Evolutionary conservation across 2,797 vertebrate genomes (phyloP), one percentile per base, ranked within the genome.

Genomic region (Coendou prehensilis): DNA sequence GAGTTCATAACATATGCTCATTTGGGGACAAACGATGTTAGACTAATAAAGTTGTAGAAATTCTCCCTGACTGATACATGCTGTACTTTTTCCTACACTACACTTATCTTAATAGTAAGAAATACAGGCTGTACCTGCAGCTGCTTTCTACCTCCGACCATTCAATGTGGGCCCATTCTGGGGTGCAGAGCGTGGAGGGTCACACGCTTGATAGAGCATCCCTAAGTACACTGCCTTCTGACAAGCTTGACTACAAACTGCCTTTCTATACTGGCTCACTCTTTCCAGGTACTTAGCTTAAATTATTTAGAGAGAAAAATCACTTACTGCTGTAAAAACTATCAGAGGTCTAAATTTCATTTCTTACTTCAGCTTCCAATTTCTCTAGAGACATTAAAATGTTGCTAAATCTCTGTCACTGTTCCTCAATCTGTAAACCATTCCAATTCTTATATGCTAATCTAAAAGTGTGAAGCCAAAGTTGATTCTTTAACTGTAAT

Each of bases 401-500:
- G 52, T 37, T 83, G 37, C 37, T 91, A 79, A 89, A 75, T 84
- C 79, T 63, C 75, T 76, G n/a, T 87, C n/a, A 61, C 13, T 76
- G 2, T 63, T 95, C 61, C 93, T 1, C 54, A 96, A 78, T 67
- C 30, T 87, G 10, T 85, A 92, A 89, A 2, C 26, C 45, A 90
- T 69, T 71, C 90, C 37, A 86, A 90, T 87, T 82, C 41, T 87
- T 96, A 93, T n/a, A 89, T 91, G 52, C n/a, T 93, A 8, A 91
- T 82, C 59, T 81, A 80, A 94, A 91, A 92, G 17, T 75, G 8
- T 84, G 81, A 61, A 84, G 54, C 88, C 52, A 73, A 14, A 45
- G 7, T 45, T 45, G n/a, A 67, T 59, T 93, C 64, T 85, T 88
- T 87, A 87, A 8, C 33, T 85, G 76, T 15, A 37, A 37, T 79